Base-by-base conservation (phyloP, 1,140 invertebrate species). In the Drosophila cardini region DNA sequence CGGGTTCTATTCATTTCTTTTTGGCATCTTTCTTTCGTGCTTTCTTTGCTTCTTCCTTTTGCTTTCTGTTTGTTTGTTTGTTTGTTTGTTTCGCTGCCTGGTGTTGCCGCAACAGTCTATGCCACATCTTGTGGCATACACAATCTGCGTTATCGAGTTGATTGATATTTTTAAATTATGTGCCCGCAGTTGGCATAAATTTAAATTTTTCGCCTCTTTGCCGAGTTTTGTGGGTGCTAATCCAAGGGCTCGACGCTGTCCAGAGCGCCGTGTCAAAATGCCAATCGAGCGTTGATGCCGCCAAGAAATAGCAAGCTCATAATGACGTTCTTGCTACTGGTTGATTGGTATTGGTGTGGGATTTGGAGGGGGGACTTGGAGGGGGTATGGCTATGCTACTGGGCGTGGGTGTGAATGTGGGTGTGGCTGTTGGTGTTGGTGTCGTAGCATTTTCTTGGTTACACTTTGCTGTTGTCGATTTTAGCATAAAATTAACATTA, bases 401-500 rank as follows among this genome's bases (percentile, higher is more conserved):
- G 21, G 21, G 21, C 21, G 78, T 34, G 48, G 61, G 42, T 65
- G 55, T 53, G 72, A 68, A 69, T 63, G 63, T 70, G 60, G 64
- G 68, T 60, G 60, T 61, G 70, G 63, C 57, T 67, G 61, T 45
- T 52, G 67, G 69, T 67, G 78, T 68, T 86, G 79, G 48, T 34
- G 72, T 50, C 52, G 57, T 16, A 16, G 64, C 50, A 65, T 64
- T 73, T 86, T 87, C 57, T 78, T 76, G 67, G 68, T 68, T 56
- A 72, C 78, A 72, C 57, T 72, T 70, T 60, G 21, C 68, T 69
- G 72, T 68, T 86, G 64, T 68, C 84, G 70, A 82, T 82, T 80
- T 87, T 89, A 84, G 84, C 84, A 89, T 89, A 89, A 89, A 89
- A 89, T 89, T 89, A 89, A 89, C 84, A 89, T 89, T 89, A 89